Percentiles rank a stretch among this genome's conserved stretches.
phyloP scores from a whole-genome alignment of 2,113 vertebrate genomes.

The Oceanodroma tethys region DNA sequence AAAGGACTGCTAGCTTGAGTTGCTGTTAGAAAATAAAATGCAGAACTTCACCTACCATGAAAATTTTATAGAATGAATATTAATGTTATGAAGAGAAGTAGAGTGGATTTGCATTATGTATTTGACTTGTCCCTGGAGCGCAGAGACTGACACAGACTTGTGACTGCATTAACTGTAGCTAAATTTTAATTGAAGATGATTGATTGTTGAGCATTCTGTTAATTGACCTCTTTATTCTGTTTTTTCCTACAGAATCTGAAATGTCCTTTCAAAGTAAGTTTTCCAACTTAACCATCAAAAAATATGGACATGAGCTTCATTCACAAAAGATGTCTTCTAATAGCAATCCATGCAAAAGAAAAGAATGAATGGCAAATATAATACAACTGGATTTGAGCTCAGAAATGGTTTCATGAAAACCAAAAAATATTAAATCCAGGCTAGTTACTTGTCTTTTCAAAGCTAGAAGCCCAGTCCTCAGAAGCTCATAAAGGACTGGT shows the following conservation, averaged over 20 bases:
- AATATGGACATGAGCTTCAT: background rate
- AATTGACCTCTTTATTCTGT: slow-evolving; percentile 31
- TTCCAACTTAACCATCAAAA: background rate
- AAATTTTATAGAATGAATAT: slow-evolving; percentile 59
- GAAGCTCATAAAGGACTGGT: background rate
- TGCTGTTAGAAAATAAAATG: slow-evolving; percentile 23
- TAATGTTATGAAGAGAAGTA: slow-evolving; percentile 40
- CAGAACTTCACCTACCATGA: slow-evolving; percentile 37
- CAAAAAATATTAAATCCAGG: background rate
- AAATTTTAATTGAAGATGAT: slow-evolving; percentile 49
- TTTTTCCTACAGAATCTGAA: slow-evolving; percentile 16
- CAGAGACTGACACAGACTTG: slow-evolving; percentile 32
- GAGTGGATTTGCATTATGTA: slow-evolving; percentile 62
- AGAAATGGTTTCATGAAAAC: background rate
- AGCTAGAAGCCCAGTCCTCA: background rate
- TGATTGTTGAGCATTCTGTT: slow-evolving; percentile 37
- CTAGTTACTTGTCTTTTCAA: background rate
- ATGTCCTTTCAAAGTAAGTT: background rate
- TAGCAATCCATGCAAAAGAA: background rate
- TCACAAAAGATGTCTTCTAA: background rate
- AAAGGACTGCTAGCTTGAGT: background rate
- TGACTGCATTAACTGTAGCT: slow-evolving; percentile 24
- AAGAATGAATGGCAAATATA: background rate
- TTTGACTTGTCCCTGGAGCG: slow-evolving; percentile 33
- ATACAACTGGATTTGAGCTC: background rate